These are phyloP conservation scores for Pelecanus crispus DNA, from an alignment of 2,113 vertebrate species.

Conservation along the genomic window DNA sequence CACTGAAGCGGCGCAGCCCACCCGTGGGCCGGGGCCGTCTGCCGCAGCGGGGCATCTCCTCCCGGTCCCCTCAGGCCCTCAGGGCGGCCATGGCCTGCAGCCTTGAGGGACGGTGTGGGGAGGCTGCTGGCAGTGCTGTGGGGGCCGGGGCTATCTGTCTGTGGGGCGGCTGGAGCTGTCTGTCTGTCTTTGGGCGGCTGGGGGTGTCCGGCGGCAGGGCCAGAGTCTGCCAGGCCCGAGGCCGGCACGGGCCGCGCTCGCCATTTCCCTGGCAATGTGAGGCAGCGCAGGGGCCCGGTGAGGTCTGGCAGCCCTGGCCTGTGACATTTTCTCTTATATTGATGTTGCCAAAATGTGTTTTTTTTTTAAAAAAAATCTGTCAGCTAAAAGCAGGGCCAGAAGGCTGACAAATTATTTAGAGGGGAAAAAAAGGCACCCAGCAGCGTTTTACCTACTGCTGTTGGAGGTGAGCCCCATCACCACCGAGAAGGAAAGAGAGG, in stretches of 20 bases:
- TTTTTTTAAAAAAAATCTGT: background rate
- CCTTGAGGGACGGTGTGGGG: too few relatives aligned
- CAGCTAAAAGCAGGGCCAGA: background rate
- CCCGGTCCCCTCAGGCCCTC: background rate
- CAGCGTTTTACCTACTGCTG: background rate
- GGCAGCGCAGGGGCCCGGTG: background rate
- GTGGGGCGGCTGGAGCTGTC: too few relatives aligned
- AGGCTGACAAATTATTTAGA: background rate
- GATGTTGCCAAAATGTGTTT: fast-evolving
- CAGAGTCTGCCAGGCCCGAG: fast-evolving
- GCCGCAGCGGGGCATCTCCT: background rate
- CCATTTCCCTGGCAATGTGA: background rate
- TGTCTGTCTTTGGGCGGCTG: too few relatives aligned
- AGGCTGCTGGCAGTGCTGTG: background rate
- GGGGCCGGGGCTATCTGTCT: background rate
- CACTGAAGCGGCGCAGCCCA: background rate
- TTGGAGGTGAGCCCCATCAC: background rate
- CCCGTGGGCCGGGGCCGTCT: fast-evolving
- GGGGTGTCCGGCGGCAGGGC: too few relatives aligned
- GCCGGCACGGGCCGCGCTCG: fast-evolving
- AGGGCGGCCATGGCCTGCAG: background rate
- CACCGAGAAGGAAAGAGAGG: background rate
- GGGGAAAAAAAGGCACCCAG: background rate
- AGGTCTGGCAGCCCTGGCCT: background rate
- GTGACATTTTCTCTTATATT: fast-evolving